Evolutionary conservation across 2,797 vertebrate species (phyloP).

Genomic region (Streptopelia turtur): DNA sequence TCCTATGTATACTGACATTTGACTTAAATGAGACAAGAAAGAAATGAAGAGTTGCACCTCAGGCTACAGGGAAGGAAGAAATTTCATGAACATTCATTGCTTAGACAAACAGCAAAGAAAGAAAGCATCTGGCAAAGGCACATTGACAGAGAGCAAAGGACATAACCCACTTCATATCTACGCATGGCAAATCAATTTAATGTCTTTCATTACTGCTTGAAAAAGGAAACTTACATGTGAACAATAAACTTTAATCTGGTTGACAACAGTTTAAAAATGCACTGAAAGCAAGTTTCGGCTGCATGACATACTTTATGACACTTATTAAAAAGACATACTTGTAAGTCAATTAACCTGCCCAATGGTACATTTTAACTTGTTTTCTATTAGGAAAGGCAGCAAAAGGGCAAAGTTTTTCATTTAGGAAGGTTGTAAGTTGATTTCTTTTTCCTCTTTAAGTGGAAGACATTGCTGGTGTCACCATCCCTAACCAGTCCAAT

Average conservation of each 20-base stretch:
- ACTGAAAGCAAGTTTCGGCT: conserved; percentile 74
- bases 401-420: conserved; percentile 74
- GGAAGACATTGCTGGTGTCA: conserved; percentile 43
- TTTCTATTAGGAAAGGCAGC: conserved; percentile 75
- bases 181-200: conserved; percentile 72
- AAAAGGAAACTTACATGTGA: conserved; percentile 67
- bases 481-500: conserved; percentile 18
- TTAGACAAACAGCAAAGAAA: conserved; percentile 13
- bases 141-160: conserved; percentile 70
- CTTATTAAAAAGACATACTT: conserved; percentile 80
- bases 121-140: conserved; percentile 57
- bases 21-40: not conserved
- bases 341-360: conserved; percentile 80
- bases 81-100: not conserved
- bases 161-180: conserved; percentile 47
- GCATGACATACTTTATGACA: conserved; percentile 78
- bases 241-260: conserved; percentile 81
- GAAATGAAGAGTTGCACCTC: not conserved
- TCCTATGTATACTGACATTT: not conserved
- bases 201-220: conserved; percentile 74
- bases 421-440: conserved; percentile 54
- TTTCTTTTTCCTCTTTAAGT: conserved; percentile 47
- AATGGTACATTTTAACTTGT: conserved; percentile 78
- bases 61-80: not conserved
- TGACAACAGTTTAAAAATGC: conserved; percentile 78